Base-by-base conservation (phyloP, 2,888 invertebrate species). In the Hirtodrosophila cameraria region DNA sequence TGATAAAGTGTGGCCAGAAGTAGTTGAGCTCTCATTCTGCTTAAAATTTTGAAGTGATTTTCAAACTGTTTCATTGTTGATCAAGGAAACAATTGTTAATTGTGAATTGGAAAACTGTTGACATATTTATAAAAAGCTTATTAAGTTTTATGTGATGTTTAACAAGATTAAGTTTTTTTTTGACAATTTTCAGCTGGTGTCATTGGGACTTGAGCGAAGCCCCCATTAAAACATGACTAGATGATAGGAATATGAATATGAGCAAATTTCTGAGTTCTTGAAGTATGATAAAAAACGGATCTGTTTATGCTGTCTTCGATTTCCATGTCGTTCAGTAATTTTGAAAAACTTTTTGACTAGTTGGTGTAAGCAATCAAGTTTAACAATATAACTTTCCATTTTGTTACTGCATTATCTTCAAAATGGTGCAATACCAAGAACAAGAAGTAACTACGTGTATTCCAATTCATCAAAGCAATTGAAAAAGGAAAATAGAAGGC, bases 381-480 rank as follows among this genome's bases (percentile, higher is more conserved):
- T 27, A 54, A 35, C 45, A 46, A 42, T 46, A 61, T 43, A 30
- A 49, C 30, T 46, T 57, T 43, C 20, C n/a, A 41, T 61, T 77
- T 64, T 20, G 58, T 79, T 76, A 61, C 67, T 42, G 50, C 77
- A 76, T 84, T 80, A 67, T 60, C 45, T 58, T 30, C n/a, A n/a
- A 45, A 38, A 53, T 64, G 57, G 63, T 62, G 42, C 45, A 49
- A 57, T 53, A 60, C 62, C 53, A 48, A 36, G 31, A 42, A 36
- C 35, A 46, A 59, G 41, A 73, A 59, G 57, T 67, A 80, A 61
- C 85, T 80, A 85, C 80, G 80, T 80, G 80, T 80, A 80, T 80
- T 80, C 80, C 80, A 85, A 75, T 80, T 80, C 85, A 80, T 82
- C 70, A 83, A 85, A 81, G 86, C 86, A 86, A 83, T 82, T 81